Evolutionary conservation across 2,113 vertebrate species (phyloP).

Genomic region (Stomatorhinus ivindoensis): DNA sequence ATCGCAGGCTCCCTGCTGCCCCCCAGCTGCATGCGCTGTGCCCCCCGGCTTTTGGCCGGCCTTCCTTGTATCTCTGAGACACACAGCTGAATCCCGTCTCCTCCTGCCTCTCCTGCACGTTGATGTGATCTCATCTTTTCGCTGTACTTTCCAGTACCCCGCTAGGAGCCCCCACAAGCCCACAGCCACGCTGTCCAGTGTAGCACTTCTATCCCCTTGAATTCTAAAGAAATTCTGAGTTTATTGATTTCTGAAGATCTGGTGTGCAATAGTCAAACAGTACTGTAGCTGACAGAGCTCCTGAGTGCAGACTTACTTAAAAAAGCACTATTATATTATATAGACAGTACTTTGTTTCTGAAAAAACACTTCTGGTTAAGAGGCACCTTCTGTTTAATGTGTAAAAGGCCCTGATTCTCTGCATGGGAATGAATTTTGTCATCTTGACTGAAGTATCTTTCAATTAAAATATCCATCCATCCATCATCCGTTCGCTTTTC

Average conservation of each 20-base stretch:
- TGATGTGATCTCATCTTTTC: constrained; percentile 26
- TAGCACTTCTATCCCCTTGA: constrained; percentile 20
- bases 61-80: not conserved
- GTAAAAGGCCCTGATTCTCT: not conserved
- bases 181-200: not conserved
- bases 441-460: not conserved
- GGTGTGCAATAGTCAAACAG: not conserved
- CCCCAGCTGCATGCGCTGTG: not conserved
- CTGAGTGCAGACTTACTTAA: not conserved
- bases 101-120: not conserved
- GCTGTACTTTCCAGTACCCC: constrained; percentile 17
- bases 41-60: not conserved
- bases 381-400: not conserved
- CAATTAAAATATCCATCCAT: not conserved
- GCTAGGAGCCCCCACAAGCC: constrained; percentile 18
- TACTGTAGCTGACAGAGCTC: not conserved
- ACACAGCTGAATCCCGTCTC: constrained; percentile 9
- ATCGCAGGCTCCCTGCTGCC: not conserved
- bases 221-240: constrained; percentile 4
- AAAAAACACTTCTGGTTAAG: not conserved
- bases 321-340: not conserved
- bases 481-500: not conserved
- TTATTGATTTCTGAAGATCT: not conserved
- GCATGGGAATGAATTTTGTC: not conserved
- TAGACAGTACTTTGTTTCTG: not conserved